Evolutionary conservation across 2,888 invertebrate species (phyloP).

Genomic region (Aleiodes testaceus): DNA sequence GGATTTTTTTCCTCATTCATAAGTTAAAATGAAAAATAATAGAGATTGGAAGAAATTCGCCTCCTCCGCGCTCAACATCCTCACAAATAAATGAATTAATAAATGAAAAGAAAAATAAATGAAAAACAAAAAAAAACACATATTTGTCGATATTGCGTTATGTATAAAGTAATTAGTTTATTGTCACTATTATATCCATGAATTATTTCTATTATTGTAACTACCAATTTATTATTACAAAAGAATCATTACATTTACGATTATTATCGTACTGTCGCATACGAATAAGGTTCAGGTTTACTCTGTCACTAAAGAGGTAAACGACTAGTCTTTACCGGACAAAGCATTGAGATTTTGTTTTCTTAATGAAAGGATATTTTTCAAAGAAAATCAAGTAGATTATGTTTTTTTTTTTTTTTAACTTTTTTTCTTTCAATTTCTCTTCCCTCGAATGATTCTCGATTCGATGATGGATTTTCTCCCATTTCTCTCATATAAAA

Average conservation of each 20-base stretch:
- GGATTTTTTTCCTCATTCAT: slow-evolving; percentile 42
- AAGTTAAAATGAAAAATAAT: neutral
- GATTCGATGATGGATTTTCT: slow-evolving; percentile 40
- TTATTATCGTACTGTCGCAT: slow-evolving; percentile 59
- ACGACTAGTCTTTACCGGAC: slow-evolving; percentile 70
- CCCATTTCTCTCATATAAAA: slow-evolving; percentile 8
- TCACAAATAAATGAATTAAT: slow-evolving; percentile 32
- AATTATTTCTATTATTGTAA: slow-evolving; percentile 53
- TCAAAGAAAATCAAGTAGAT: slow-evolving; percentile 59
- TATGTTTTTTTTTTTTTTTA: slow-evolving; percentile 48
- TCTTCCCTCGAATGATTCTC: slow-evolving; percentile 35
- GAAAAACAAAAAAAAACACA: slow-evolving; percentile 52
- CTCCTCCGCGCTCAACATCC: slow-evolving; percentile 37
- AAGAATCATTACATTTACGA: slow-evolving; percentile 47
- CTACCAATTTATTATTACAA: slow-evolving; percentile 51
- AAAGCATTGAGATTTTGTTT: slow-evolving; percentile 67
- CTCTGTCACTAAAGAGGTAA: slow-evolving; percentile 63
- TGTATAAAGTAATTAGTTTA: slow-evolving; percentile 60
- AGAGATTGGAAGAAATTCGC: neutral
- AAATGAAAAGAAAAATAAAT: slow-evolving; percentile 7
- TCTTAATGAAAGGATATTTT: slow-evolving; percentile 57
- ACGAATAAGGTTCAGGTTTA: slow-evolving; percentile 58
- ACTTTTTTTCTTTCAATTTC: slow-evolving; percentile 50
- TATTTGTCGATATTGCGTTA: slow-evolving; percentile 64
- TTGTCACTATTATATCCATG: slow-evolving; percentile 56